phyloP scores from a whole-genome alignment of 2,888 invertebrate genomes.

The Furcula furcula region DNA sequence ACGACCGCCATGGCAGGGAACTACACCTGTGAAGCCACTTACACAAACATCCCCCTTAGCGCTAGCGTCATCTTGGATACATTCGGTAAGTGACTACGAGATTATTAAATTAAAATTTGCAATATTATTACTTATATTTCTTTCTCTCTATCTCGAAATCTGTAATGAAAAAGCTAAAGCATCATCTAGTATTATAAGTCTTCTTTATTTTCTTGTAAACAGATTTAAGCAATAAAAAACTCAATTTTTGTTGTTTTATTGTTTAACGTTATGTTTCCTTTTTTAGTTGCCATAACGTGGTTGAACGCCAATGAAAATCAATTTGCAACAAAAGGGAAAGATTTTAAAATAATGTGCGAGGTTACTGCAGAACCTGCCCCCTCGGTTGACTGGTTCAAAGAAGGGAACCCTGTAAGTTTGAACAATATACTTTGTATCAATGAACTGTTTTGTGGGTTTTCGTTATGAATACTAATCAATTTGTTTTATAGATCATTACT shows the following conservation, averaged over 20 bases:
- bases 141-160: too few relatives aligned
- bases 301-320: slow-evolving; percentile 92
- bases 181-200: too few relatives aligned
- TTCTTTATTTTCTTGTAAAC: too few relatives aligned
- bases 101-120: too few relatives aligned
- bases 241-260: slow-evolving; percentile 1
- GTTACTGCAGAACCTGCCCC: slow-evolving; percentile 93
- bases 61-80: slow-evolving; percentile 87
- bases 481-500: slow-evolving; percentile 79
- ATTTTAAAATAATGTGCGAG: slow-evolving; percentile 90
- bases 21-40: slow-evolving; percentile 92
- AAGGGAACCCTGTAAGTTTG: slow-evolving; percentile 83
- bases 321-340: slow-evolving; percentile 88
- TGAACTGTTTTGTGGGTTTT: background rate
- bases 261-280: too few relatives aligned
- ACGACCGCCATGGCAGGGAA: slow-evolving; percentile 89
- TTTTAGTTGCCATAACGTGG: slow-evolving; percentile 92
- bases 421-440: slow-evolving; percentile 13
- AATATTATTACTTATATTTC: too few relatives aligned
- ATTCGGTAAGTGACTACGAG: slow-evolving; percentile 66
- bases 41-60: slow-evolving; percentile 86
- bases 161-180: too few relatives aligned
- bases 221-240: background rate
- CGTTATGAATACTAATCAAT: background rate
- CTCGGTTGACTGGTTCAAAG: slow-evolving; percentile 92